Percentiles rank a stretch among this genome's conserved stretches.
Evolutionary conservation across 2,888 invertebrate species (phyloP).

Genomic region (Phaonia tiefii): DNA sequence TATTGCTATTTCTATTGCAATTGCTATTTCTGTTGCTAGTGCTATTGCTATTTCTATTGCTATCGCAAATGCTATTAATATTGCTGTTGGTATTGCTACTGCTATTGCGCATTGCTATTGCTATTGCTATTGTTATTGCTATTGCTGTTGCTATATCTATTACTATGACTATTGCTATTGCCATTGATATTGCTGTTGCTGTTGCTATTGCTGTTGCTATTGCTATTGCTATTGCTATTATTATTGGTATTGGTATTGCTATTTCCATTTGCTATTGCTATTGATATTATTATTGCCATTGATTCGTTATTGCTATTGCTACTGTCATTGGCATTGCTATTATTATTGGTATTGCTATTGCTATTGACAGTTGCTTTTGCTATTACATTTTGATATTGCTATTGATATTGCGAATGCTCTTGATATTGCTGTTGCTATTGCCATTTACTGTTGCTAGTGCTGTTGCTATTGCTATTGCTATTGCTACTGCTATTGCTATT

Average conservation of each 20-base stretch:
- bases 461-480: no score
- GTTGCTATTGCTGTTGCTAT: constrained; percentile 10
- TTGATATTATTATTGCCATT: constrained; percentile 17
- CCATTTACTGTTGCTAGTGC: no score
- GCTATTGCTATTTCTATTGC: constrained; percentile 1
- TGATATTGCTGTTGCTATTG: no score
- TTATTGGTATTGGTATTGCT: constrained; percentile 11
- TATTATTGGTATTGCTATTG: constrained; percentile 13
- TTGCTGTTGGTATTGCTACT: constrained; percentile 3
- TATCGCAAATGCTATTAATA: constrained; percentile 5
- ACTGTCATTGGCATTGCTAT: constrained; percentile 10
- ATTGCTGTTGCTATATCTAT: constrained; percentile 12
- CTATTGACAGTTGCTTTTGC: no score
- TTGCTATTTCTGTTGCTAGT: no score
- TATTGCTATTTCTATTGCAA: not conserved
- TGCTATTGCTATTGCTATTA: constrained; percentile 15
- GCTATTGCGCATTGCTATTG: not conserved
- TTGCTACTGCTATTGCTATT: no score
- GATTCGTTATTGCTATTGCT: constrained; percentile 5
- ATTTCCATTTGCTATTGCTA: constrained; percentile 9
- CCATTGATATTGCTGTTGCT: constrained; percentile 7
- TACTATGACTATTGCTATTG: constrained; percentile 16
- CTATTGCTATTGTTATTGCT: constrained; percentile 21
- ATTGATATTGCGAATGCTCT: not conserved
- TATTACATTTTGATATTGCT: no score